Percentiles rank a stretch among this genome's conserved stretches.
These are phyloP conservation scores for Mormyrus proboscirostris DNA, from an alignment of 2,797 vertebrate genomes.

Conservation along the genomic window DNA sequence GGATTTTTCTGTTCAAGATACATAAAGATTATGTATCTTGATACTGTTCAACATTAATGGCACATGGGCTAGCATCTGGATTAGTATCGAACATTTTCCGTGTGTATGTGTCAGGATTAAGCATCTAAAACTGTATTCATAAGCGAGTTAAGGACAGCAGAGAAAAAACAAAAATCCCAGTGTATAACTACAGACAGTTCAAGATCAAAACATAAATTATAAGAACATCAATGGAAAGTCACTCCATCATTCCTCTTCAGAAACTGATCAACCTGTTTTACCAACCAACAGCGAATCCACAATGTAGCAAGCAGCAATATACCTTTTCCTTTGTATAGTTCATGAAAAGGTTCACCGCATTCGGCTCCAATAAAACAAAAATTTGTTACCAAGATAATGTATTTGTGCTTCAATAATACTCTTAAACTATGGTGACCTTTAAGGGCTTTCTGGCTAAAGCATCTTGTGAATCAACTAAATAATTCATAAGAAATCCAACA, in stretches of 20 bases:
- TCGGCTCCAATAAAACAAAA: background rate
- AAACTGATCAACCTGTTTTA: background rate
- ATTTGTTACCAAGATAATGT: background rate
- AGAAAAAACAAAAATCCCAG: background rate
- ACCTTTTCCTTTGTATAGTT: background rate
- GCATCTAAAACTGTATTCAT: background rate
- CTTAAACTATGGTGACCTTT: background rate
- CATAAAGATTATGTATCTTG: background rate
- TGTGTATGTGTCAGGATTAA: background rate
- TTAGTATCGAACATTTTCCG: background rate
- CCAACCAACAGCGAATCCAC: background rate
- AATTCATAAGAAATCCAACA: background rate
- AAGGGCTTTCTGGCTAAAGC: background rate
- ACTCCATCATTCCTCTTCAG: background rate
- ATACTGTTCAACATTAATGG: background rate
- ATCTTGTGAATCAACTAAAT: constrained; percentile 2
- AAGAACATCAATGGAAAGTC: background rate
- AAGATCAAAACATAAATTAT: background rate
- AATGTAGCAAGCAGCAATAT: background rate
- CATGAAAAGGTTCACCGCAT: background rate
- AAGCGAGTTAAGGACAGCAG: background rate
- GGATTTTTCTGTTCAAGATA: background rate
- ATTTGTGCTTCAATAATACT: background rate
- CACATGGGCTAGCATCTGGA: background rate
- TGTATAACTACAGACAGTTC: background rate